phyloP scores from a whole-genome alignment of 2,888 invertebrate species.

The Elaeidobius kamerunicus region DNA sequence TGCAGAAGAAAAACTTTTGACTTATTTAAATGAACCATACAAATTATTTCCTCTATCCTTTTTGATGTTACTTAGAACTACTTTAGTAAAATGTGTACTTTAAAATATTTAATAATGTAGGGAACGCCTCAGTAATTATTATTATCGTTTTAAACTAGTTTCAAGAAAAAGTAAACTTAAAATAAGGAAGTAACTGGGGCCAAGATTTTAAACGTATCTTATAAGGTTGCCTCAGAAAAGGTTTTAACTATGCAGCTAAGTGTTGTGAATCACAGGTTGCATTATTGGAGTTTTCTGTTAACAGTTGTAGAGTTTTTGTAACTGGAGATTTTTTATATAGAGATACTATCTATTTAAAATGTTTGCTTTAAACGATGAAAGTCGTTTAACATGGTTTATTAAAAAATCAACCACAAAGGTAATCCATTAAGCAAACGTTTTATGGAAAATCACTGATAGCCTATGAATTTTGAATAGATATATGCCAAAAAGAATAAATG shows the following conservation, averaged over 20 bases:
- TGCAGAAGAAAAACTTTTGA: neutral
- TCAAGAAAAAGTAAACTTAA: constrained; percentile 28
- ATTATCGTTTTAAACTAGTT: constrained; percentile 4
- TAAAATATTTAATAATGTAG: constrained; percentile 16
- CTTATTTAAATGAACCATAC: constrained; percentile 9
- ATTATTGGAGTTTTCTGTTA: constrained; percentile 8
- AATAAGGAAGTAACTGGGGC: constrained; percentile 45
- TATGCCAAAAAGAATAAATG: too few relatives aligned
- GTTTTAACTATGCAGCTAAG: constrained; percentile 26
- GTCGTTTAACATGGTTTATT: too few relatives aligned
- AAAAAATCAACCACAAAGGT: too few relatives aligned
- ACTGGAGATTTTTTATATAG: constrained; percentile 16
- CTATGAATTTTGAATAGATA: too few relatives aligned
- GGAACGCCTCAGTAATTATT: constrained; percentile 16
- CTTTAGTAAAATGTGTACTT: constrained; percentile 21
- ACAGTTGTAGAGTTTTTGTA: constrained; percentile 12
- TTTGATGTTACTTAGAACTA: constrained; percentile 14
- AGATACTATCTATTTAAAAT: too few relatives aligned
- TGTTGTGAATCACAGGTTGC: constrained; percentile 16
- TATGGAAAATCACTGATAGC: too few relatives aligned
- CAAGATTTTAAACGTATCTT: constrained; percentile 48
- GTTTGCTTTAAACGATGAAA: too few relatives aligned
- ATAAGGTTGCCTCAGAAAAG: constrained; percentile 47
- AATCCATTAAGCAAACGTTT: too few relatives aligned
- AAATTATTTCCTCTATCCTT: constrained; percentile 3